Evolutionary conservation across 2,888 invertebrate species (phyloP).

Genomic region (Mimas tiliae): DNA sequence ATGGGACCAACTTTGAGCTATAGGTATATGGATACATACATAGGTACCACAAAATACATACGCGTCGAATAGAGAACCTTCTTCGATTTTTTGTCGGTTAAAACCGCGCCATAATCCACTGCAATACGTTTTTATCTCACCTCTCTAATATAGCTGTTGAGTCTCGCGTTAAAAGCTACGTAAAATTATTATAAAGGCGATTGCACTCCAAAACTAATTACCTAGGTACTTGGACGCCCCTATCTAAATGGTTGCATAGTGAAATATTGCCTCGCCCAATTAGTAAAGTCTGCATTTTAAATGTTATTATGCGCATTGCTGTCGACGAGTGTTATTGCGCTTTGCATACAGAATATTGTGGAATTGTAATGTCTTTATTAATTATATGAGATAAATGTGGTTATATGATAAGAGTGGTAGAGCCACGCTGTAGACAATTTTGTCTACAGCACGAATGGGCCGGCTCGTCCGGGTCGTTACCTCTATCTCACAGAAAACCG

Average conservation of each 20-base stretch:
- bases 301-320: background rate
- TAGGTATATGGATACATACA: background rate
- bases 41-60: too few relatives aligned
- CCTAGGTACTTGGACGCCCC: background rate
- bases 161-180: constrained; percentile 6
- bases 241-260: constrained; percentile 9
- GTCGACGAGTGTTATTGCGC: background rate
- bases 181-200: constrained; percentile 12
- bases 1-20: too few relatives aligned
- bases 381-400: too few relatives aligned
- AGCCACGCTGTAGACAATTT: too few relatives aligned
- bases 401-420: too few relatives aligned
- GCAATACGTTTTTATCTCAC: background rate
- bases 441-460: too few relatives aligned
- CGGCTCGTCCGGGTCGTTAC: too few relatives aligned
- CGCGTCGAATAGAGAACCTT: too few relatives aligned
- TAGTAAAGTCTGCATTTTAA: background rate
- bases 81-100: too few relatives aligned
- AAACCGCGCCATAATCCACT: too few relatives aligned
- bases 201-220: background rate
- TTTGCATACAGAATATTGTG: background rate
- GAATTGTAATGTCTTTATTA: background rate
- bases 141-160: background rate
- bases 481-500: too few relatives aligned
- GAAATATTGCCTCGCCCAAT: background rate